A percentile compares a stretch with the other conserved stretches of the same genome.
phyloP scores from a whole-genome alignment of 2,888 invertebrate genomes.

The Eupithecia tripunctaria region DNA sequence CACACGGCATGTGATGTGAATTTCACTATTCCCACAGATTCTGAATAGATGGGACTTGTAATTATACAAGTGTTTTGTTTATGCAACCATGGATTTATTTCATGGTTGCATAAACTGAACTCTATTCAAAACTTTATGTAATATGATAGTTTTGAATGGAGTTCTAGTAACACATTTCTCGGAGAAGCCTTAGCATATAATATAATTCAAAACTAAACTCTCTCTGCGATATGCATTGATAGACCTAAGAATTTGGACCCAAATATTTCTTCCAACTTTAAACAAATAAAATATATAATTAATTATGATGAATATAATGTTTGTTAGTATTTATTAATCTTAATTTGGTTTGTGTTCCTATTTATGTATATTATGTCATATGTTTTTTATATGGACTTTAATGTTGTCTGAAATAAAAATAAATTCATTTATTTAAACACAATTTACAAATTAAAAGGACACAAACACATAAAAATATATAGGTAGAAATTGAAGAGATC shows the following conservation, averaged over 20 bases:
- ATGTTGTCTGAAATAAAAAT: no score
- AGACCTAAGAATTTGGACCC: not conserved
- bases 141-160: constrained; percentile 4
- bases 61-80: not conserved
- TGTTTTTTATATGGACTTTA: no score
- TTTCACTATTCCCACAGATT: constrained; percentile 13
- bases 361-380: no score
- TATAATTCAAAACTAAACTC: not conserved
- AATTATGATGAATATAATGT: no score
- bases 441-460: no score
- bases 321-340: no score
- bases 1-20: constrained; percentile 8
- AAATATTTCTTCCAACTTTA: not conserved
- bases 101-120: not conserved
- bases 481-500: no score
- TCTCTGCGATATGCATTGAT: not conserved
- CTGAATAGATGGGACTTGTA: constrained; percentile 1
- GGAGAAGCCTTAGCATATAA: not conserved
- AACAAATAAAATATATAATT: no score
- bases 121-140: not conserved
- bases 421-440: no score
- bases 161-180: constrained; percentile 11
- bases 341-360: no score
- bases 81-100: not conserved
- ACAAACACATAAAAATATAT: no score